These are phyloP conservation scores for Dicyrtomina minuta DNA, from an alignment of 2,888 invertebrate species.

Conservation along the genomic window DNA sequence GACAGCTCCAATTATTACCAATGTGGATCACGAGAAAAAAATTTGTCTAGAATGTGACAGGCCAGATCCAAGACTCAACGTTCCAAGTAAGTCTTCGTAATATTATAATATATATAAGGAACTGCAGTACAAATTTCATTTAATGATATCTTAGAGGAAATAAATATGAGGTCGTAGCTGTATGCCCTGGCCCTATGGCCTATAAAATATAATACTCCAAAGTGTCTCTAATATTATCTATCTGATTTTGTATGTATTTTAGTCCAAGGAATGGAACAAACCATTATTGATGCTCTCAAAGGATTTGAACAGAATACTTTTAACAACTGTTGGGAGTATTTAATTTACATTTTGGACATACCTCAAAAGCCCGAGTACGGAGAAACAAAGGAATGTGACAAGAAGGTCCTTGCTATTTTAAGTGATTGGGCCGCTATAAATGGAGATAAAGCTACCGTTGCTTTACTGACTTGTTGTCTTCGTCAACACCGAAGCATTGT, in stretches of 20 bases:
- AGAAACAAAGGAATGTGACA: constrained; percentile 14
- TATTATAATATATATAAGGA: not conserved
- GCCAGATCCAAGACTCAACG: constrained; percentile 20
- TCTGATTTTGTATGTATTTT: not conserved
- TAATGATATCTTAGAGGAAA: not conserved
- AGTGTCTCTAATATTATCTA: too few relatives aligned
- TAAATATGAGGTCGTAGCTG: not conserved
- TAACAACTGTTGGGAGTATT: constrained; percentile 34
- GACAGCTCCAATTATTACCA: not conserved
- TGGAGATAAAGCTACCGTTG: constrained; percentile 30
- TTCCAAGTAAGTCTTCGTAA: constrained; percentile 21
- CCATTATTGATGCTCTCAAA: constrained; percentile 28
- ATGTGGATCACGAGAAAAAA: constrained; percentile 23
- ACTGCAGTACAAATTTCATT: not conserved
- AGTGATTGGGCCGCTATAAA: constrained; percentile 23
- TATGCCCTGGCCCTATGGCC: not conserved
- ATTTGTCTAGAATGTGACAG: constrained; percentile 30
- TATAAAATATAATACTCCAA: too few relatives aligned
- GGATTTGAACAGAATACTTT: constrained; percentile 31
- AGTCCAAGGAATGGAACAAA: constrained; percentile 34
- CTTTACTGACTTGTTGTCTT: constrained; percentile 22
- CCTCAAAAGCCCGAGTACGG: constrained; percentile 17
- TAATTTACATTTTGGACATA: constrained; percentile 31
- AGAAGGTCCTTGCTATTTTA: constrained; percentile 28
- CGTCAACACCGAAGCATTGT: constrained; percentile 31